Percentiles rank a stretch among this genome's conserved stretches.
phyloP scores from a whole-genome alignment of 2,797 vertebrate species.

The Poeciliopsis paucimaculata region DNA sequence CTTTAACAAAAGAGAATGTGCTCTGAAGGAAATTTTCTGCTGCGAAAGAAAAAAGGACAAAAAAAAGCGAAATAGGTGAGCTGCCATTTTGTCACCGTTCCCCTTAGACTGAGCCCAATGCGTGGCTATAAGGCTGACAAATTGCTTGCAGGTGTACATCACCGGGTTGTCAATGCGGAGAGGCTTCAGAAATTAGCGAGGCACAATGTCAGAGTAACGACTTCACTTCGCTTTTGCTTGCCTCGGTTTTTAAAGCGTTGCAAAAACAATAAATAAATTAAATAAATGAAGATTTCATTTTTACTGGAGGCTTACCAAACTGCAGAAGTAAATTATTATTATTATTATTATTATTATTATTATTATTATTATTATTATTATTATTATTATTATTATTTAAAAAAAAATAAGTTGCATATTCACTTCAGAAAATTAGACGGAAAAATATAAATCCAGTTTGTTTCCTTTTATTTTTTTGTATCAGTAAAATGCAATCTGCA shows the following conservation, averaged over 20 bases:
- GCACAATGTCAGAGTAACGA: constrained; percentile 94
- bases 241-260: not conserved
- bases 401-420: not conserved
- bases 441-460: not conserved
- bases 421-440: not conserved
- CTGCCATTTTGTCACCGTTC: constrained; percentile 90
- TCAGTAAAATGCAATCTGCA: constrained; percentile 7
- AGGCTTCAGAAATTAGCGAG: constrained; percentile 92
- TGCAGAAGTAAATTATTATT: not conserved
- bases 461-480: constrained; percentile 14
- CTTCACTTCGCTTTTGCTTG: constrained; percentile 79
- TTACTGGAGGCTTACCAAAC: not conserved
- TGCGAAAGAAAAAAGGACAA: constrained; percentile 78
- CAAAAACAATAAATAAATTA: not conserved
- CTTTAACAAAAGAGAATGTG: constrained; percentile 99
- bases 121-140: constrained; percentile 87
- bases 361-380: no score
- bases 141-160: constrained; percentile 99
- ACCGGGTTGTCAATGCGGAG: constrained; percentile 91
- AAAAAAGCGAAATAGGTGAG: constrained; percentile 88
- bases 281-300: not conserved
- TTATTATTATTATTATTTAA: no score
- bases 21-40: constrained; percentile 98
- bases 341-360: no score
- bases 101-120: constrained; percentile 79